Conservation (phyloP, 2,888 invertebrate species). For the Cantharis lateralis region DNA sequence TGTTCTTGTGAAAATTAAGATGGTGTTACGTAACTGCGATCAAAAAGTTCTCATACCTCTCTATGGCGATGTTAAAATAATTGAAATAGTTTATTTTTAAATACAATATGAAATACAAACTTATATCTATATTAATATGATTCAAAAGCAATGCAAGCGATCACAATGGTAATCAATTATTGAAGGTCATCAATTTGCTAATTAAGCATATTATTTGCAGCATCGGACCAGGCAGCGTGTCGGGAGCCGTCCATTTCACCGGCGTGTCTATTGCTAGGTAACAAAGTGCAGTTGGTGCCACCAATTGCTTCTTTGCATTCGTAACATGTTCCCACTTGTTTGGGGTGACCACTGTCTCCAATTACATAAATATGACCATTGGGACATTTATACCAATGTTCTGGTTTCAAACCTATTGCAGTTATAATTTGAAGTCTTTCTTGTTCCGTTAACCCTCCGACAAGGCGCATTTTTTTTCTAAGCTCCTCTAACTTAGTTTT, state of each 20-base stretch:
- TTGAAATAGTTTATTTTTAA: no score
- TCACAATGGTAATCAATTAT: no score
- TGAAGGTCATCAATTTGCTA: no score
- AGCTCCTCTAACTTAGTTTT: slow-evolving; percentile 22
- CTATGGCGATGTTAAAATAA: no score
- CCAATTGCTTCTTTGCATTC: slow-evolving; percentile 66
- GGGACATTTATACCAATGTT: slow-evolving; percentile 74
- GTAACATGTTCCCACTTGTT: slow-evolving; percentile 57
- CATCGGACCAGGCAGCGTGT: no score
- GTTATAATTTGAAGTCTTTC: slow-evolving; percentile 62
- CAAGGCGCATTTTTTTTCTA: slow-evolving; percentile 26
- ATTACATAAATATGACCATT: slow-evolving; percentile 72
- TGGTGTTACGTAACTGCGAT: no score
- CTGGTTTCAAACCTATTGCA: slow-evolving; percentile 62
- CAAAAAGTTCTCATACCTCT: no score
- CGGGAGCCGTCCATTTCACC: slow-evolving; percentile 57
- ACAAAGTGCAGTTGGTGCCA: slow-evolving; percentile 58
- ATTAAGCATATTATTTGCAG: no score
- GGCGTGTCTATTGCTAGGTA: slow-evolving; percentile 57
- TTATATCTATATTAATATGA: no score
- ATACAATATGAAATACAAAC: no score
- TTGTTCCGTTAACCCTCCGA: slow-evolving; percentile 47
- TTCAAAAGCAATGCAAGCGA: no score
- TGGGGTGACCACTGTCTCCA: slow-evolving; percentile 71
- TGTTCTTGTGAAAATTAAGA: no score